Percentiles rank a stretch among this genome's conserved stretches.
Conservation (phyloP, 2,113 vertebrate genomes). For the Bambusicola thoracicus region DNA sequence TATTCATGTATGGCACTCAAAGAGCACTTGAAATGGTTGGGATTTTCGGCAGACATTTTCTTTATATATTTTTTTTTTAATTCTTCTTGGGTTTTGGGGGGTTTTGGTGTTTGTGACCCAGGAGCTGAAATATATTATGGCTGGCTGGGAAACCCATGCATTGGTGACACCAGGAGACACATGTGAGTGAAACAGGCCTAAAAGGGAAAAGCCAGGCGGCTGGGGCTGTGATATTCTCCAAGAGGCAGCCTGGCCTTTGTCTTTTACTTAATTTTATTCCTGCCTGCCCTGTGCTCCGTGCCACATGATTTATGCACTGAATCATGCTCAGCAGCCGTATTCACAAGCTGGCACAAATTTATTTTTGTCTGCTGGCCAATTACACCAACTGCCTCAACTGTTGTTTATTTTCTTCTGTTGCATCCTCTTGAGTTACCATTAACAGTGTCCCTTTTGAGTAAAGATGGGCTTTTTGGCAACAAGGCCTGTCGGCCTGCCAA, state of each 20-base stretch:
- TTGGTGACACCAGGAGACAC: neutral
- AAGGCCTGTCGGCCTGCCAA: constrained; percentile 38
- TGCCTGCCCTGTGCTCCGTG: constrained; percentile 10
- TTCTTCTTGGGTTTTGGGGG: constrained; percentile 11
- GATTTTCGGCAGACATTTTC: constrained; percentile 50
- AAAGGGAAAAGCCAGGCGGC: neutral
- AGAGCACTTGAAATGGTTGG: constrained; percentile 64
- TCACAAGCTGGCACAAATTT: constrained; percentile 65
- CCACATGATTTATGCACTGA: constrained; percentile 40
- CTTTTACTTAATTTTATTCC: constrained; percentile 55
- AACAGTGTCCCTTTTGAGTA: constrained; percentile 69
- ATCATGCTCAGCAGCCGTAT: constrained; percentile 54
- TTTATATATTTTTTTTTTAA: neutral
- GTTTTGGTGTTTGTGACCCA: constrained; percentile 7
- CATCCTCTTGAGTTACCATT: constrained; percentile 69
- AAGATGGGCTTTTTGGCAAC: constrained; percentile 52
- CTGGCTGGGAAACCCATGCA: constrained; percentile 6
- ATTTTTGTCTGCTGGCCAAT: constrained; percentile 61
- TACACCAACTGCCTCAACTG: constrained; percentile 68
- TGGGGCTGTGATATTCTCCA: neutral
- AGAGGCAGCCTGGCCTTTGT: constrained; percentile 60
- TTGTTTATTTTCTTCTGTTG: constrained; percentile 69
- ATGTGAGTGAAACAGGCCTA: neutral
- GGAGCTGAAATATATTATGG: neutral
- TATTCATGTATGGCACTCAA: constrained; percentile 64